phyloP scores from a whole-genome alignment of 2,797 vertebrate species.

The Hephaestus fuliginosus region DNA sequence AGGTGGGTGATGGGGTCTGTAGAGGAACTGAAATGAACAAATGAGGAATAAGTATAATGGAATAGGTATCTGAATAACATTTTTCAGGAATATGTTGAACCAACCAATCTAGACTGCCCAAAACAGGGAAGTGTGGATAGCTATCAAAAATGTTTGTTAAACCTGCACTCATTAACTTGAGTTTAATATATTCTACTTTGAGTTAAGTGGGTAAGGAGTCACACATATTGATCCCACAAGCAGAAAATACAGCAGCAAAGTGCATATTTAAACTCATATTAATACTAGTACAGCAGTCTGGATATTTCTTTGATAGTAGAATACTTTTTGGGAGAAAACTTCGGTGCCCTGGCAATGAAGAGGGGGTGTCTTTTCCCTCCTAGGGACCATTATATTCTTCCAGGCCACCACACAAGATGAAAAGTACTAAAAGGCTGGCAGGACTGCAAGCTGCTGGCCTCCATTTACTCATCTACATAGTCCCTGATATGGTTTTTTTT shows the following conservation, averaged over 20 bases:
- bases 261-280: not conserved
- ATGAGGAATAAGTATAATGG: too few relatives aligned
- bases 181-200: constrained; percentile 4
- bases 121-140: too few relatives aligned
- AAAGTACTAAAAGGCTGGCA: not conserved
- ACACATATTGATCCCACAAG: not conserved
- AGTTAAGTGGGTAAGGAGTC: not conserved
- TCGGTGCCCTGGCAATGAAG: not conserved
- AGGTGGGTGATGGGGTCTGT: too few relatives aligned
- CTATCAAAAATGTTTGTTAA: too few relatives aligned
- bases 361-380: too few relatives aligned
- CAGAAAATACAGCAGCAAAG: not conserved
- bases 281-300: not conserved
- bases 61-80: too few relatives aligned
- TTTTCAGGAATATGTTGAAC: too few relatives aligned
- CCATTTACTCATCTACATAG: too few relatives aligned
- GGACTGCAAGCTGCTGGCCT: not conserved
- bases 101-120: too few relatives aligned
- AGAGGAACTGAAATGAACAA: too few relatives aligned
- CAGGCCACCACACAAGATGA: not conserved
- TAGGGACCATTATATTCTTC: not conserved
- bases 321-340: not conserved
- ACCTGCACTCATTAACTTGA: not conserved
- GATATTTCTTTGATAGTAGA: not conserved
- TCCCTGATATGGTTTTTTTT: not conserved